phyloP scores from a whole-genome alignment of 2,113 vertebrate species.

The Bufo gargarizans region DNA sequence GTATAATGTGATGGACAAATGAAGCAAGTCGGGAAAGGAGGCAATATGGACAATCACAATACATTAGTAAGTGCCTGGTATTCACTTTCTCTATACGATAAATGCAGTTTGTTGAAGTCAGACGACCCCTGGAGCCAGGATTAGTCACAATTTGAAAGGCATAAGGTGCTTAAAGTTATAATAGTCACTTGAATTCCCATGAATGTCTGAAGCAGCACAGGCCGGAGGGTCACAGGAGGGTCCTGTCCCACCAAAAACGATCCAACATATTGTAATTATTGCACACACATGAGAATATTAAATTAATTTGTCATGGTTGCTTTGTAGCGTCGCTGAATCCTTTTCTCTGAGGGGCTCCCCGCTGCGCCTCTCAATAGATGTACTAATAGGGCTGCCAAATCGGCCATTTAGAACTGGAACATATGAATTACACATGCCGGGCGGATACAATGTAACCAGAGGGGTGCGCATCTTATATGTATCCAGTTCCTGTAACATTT shows the following conservation, averaged over 20 bases:
- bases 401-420: conserved; percentile 10
- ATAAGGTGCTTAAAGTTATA: background rate
- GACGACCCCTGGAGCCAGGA: background rate
- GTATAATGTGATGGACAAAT: too few relatives aligned
- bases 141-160: too few relatives aligned
- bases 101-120: too few relatives aligned
- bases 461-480: background rate
- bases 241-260: background rate
- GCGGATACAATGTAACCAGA: background rate
- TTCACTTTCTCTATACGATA: too few relatives aligned
- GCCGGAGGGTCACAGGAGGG: background rate
- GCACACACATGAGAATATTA: background rate
- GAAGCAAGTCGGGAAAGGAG: too few relatives aligned
- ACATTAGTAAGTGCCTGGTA: too few relatives aligned
- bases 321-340: background rate
- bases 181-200: background rate
- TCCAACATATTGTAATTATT: background rate
- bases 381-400: conserved; percentile 7
- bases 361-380: background rate
- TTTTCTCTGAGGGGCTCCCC: background rate
- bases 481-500: background rate
- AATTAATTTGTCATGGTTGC: background rate
- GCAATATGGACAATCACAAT: too few relatives aligned
- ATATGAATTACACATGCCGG: conserved; percentile 4
- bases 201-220: background rate